Evolutionary conservation across 2,113 vertebrate species (phyloP), one percentile per base, ranked within the genome.

Genomic region (Mesembrinibis cayennensis): DNA sequence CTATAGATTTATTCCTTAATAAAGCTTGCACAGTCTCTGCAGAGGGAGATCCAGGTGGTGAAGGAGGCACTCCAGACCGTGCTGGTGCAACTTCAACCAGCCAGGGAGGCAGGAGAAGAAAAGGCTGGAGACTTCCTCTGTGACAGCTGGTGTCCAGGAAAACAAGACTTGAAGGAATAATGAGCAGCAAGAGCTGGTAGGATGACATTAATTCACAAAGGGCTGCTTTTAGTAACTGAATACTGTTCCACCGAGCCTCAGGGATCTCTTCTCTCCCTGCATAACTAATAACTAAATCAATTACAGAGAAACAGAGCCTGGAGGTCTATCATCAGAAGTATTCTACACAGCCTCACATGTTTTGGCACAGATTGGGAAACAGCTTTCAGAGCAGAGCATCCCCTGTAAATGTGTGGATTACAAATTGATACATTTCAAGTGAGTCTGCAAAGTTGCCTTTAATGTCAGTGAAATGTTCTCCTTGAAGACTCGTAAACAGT

Each of bases 31-130:
- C 99, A 98, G 97, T 98, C 98, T 93, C 97, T 99, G 81, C 98
- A 98, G 93, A 98, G 97, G 85, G 98, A 99, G 97, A 99, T 99
- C 84, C 98, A 98, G 98, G 98, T 98, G 97, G 98, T 98, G 96
- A 98, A 98, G 97, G 98, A 97, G 79, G 97, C 97, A 12, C 98
- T 99, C 80, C 98, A 98, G 97, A 97, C 97, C 76, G 23, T 98
- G 98, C 88, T 98, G 93, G 90, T 97, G 92, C 98, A 98, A 82
- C 98, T 99, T 67, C 99, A 99, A 96, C 98, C 97, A 90, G 97
- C 96, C 88, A 98, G 98, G 89, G 98, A 99, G 55, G 98, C 87
- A 27, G 98, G 96, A 40, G 98, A 98, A 63, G 93, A 96, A 56
- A 98, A 98, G n/a, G 73, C 97, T 40, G 93, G 92, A 82, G 98